Evolutionary conservation across 2,113 vertebrate species (phyloP), one percentile per base, ranked within the genome.

Genomic region (Plestiodon gilberti): DNA sequence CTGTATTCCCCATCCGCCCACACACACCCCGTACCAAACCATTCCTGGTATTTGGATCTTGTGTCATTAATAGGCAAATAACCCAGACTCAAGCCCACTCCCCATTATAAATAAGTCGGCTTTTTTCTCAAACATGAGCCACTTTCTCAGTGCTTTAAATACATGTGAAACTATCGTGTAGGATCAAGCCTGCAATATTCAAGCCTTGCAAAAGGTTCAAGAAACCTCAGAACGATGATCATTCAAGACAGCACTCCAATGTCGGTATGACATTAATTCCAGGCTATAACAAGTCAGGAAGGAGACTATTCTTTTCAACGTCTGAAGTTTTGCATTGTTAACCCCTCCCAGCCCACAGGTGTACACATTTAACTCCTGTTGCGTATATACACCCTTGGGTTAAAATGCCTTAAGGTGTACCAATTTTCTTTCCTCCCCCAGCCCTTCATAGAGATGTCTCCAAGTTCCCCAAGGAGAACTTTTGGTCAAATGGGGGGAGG

Each of bases 1-100:
- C 97, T 96, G 96, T 96, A 97, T 97, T 97, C 90, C 95, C 94
- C 92, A 94, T 95, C 0, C 48, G 9, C n/a, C 84, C 90, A 78
- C 3, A 0, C 73, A 88, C 35, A 7, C 35, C 78, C 23, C 62
- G 57, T 35, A 20, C 33, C 23, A 86, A 85, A 87, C 90, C 91
- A 88, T 67, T 89, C 62, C 81, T 69, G 79, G 84, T 81, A 80
- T 65, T 92, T 78, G 64, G 79, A 69, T 67, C 6, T 89, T 86
- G 90, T 94, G 40, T 7, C 35, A 35, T 5, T 15, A 13, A 62
- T 14, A 20, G 4, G 55, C n/a, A 59, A 43, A 13, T 28, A 30
- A 3, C n/a, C 8, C 10, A 38, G 33, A 28, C 28, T 33, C 57
- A 25, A 59, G 43, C 4, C 22, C 8, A 61, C 13, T 78, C 17